These are phyloP conservation scores for Antheraea assamensis DNA, from an alignment of 2,888 invertebrate species.

Conservation along the genomic window DNA sequence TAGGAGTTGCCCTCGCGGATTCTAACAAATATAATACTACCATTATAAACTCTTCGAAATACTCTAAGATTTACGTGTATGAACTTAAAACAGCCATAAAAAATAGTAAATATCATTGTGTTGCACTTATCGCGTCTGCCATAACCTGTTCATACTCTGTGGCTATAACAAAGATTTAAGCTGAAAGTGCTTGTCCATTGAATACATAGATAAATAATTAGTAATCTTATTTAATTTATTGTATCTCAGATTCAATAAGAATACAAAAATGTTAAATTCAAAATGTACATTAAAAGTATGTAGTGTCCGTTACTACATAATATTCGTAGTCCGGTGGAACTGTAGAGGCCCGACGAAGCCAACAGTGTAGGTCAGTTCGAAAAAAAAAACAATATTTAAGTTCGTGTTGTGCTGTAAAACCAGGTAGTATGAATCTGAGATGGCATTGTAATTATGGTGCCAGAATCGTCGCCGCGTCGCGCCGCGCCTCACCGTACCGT, in stretches of 20 bases:
- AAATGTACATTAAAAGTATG: background rate
- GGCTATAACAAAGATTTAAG: background rate
- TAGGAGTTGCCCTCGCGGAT: no score
- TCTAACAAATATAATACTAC: no score
- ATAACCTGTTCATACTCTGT: no score
- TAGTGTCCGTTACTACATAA: background rate
- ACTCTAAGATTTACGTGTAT: no score
- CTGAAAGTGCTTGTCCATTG: background rate
- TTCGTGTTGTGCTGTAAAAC: background rate
- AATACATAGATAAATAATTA: background rate
- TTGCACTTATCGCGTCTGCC: no score
- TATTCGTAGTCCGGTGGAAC: no score
- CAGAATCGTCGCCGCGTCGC: background rate
- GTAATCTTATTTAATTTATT: background rate
- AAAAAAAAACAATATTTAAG: no score
- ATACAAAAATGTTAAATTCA: background rate
- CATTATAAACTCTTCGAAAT: no score
- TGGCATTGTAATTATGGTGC: slow-evolving; percentile 2
- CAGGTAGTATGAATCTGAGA: background rate
- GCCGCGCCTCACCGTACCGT: background rate
- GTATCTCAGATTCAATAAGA: background rate
- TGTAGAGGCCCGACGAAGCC: no score
- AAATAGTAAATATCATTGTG: background rate
- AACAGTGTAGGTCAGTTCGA: no score
- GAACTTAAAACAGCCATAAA: no score